A percentile compares a stretch with the other conserved stretches of the same genome.
These are phyloP conservation scores for Caerostris darwini DNA, from an alignment of 1,140 invertebrate species.

Conservation along the genomic window DNA sequence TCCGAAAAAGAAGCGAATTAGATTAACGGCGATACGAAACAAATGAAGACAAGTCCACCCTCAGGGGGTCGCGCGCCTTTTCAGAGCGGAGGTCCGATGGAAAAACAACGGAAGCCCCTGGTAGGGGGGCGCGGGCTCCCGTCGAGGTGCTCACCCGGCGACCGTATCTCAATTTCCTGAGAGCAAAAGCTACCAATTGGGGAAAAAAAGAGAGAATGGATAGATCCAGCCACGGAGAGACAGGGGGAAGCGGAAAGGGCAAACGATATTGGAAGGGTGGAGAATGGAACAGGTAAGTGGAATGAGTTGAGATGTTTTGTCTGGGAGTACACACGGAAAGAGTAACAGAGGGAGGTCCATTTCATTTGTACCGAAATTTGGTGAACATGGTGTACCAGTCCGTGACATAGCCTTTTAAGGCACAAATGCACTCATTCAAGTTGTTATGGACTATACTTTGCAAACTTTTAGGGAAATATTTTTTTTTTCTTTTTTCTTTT, in stretches of 20 bases:
- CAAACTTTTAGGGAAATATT: no score
- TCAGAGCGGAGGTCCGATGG: neutral
- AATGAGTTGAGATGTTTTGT: neutral
- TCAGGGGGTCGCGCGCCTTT: neutral
- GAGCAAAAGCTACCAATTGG: conserved; percentile 3
- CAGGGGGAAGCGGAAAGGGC: neutral
- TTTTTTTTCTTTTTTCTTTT: no score
- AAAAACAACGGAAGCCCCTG: conserved; percentile 67
- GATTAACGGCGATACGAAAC: conserved; percentile 57
- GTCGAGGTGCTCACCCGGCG: neutral
- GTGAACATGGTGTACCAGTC: neutral
- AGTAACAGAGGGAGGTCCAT: neutral
- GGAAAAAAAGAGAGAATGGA: neutral
- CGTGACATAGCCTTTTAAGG: neutral
- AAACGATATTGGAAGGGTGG: neutral
- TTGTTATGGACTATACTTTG: no score
- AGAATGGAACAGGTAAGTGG: neutral
- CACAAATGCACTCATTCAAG: neutral
- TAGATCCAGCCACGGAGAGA: neutral
- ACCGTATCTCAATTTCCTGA: conserved; percentile 62
- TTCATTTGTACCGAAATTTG: neutral
- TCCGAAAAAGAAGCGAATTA: conserved; percentile 25
- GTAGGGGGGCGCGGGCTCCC: neutral
- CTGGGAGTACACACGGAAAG: neutral
- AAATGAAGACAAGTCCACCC: conserved; percentile 62